phyloP scores from a whole-genome alignment of 2,888 invertebrate genomes.

The Petrolisthes manimaculis region DNA sequence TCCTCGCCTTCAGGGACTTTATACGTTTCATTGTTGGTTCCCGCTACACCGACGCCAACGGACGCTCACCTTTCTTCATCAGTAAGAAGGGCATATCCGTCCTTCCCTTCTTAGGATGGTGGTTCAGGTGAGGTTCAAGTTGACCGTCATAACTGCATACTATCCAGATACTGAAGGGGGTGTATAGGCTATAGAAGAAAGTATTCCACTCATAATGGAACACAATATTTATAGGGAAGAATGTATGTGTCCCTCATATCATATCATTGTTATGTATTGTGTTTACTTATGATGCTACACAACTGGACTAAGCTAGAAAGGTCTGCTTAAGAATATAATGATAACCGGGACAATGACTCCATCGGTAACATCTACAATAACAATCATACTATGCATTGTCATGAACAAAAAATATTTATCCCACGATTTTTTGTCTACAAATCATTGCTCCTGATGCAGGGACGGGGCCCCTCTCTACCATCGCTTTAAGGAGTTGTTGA shows the following conservation, averaged over 20 bases:
- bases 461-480: not conserved
- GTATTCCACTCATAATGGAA: no score
- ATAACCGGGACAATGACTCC: no score
- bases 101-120: not conserved
- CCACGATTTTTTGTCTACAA: not conserved
- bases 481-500: not conserved
- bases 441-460: not conserved
- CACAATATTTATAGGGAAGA: no score
- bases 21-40: not conserved
- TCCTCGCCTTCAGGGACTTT: not conserved
- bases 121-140: not conserved
- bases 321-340: no score
- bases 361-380: not conserved
- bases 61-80: conserved; percentile 4
- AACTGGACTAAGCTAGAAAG: not conserved
- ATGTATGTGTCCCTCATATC: no score
- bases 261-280: not conserved
- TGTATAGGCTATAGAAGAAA: no score
- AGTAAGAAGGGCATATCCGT: conserved; percentile 1
- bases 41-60: not conserved
- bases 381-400: not conserved
- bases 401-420: not conserved
- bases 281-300: not conserved
- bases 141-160: not conserved
- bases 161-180: not conserved